Conservation (phyloP, 2,113 vertebrate species). For the Salminus brasiliensis region DNA sequence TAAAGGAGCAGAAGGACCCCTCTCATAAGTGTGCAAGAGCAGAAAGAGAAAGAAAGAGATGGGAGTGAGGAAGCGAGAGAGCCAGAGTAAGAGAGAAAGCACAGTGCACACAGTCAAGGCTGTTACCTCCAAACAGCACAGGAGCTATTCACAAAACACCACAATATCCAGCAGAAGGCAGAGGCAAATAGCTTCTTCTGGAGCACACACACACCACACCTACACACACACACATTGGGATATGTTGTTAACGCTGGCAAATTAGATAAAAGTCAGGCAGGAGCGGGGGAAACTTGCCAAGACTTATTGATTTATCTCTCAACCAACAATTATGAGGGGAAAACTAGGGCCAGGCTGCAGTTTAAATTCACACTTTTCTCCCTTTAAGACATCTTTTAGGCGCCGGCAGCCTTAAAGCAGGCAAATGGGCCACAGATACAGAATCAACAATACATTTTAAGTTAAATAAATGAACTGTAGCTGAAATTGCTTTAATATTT, state of each 20-base stretch:
- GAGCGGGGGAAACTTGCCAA: conserved; percentile 1
- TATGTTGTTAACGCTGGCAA: conserved; percentile 14
- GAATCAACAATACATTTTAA: too few relatives aligned
- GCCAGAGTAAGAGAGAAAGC: neutral
- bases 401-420: neutral
- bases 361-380: neutral
- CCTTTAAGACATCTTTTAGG: neutral
- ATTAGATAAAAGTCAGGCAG: conserved; percentile 20
- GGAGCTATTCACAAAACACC: neutral
- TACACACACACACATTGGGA: conserved; percentile 44
- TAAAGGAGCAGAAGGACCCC: neutral
- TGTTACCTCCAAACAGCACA: neutral
- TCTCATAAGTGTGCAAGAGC: neutral
- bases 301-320: conserved; percentile 22
- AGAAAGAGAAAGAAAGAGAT: too few relatives aligned
- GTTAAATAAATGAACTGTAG: too few relatives aligned
- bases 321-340: neutral
- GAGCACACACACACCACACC: conserved; percentile 46
- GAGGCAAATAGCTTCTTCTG: conserved; percentile 57
- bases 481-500: too few relatives aligned
- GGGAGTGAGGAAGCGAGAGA: too few relatives aligned
- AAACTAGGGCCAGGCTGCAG: conserved; percentile 5
- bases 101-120: neutral
- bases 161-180: conserved; percentile 29
- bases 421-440: neutral